Evolutionary conservation across 2,888 invertebrate species (phyloP).

Genomic region (Rhingia campestris): DNA sequence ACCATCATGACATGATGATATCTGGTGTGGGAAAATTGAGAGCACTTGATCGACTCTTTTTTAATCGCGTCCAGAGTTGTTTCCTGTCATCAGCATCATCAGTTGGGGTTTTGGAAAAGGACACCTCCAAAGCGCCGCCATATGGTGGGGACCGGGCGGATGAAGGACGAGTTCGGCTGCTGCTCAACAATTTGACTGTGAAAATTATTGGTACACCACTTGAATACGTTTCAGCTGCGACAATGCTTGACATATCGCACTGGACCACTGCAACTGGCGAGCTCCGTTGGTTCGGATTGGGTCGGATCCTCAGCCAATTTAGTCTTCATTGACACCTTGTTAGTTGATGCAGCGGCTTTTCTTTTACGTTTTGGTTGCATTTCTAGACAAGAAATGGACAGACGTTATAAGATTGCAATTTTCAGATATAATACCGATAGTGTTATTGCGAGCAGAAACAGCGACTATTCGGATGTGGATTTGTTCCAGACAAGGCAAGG

Average conservation of each 20-base stretch:
- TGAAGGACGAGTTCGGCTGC: conserved; percentile 77
- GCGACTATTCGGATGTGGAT: too few species aligned
- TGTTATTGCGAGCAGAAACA: too few species aligned
- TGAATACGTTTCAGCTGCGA: conserved; percentile 81
- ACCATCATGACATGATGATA: too few species aligned
- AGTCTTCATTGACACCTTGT: conserved; percentile 55
- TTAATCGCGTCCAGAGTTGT: conserved; percentile 80
- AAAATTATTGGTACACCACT: conserved; percentile 80
- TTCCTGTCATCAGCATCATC: conserved; percentile 71
- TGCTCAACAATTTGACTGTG: conserved; percentile 76
- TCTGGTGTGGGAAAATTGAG: conserved; percentile 79
- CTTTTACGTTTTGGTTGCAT: conserved; percentile 76
- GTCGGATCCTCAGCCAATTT: conserved; percentile 28
- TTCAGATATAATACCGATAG: too few species aligned
- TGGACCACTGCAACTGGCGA: conserved; percentile 65
- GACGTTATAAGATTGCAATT: too few species aligned
- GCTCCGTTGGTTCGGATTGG: not conserved
- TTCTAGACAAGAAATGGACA: conserved; percentile 1
- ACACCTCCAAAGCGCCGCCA: conserved; percentile 80
- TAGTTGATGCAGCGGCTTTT: conserved; percentile 46
- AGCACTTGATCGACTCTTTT: conserved; percentile 79
- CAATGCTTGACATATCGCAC: conserved; percentile 81
- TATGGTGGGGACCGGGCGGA: conserved; percentile 77
- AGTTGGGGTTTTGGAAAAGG: conserved; percentile 75
- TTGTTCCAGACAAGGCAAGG: too few species aligned